Evolutionary conservation across 2,113 vertebrate species (phyloP), one percentile per base, ranked within the genome.

Genomic region (Pachyramphus minor): DNA sequence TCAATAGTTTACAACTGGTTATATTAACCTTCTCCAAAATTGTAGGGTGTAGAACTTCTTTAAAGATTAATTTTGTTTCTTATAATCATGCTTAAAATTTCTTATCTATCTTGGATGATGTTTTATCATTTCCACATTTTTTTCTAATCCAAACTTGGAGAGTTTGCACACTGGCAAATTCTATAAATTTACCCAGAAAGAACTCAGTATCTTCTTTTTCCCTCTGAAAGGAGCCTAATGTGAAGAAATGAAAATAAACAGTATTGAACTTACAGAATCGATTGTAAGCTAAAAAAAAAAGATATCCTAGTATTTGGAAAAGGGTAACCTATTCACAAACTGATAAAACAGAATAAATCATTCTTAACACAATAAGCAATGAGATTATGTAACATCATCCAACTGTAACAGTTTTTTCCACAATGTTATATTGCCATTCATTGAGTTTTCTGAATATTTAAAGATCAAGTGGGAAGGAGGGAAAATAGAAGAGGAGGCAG

Each of bases 121-220:
- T 87, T 94, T 94, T 93, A 66, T 63, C 39, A 72, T 86, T 94
- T 94, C 33, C 72, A 71, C 33, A 20, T 71, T 95, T 96, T 96
- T 95, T 92, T 91, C 82, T 59, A 86, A 41, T 30, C 37, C n/a
- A 55, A 55, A 93, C 49, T 79, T 68, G 45, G 49, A 62, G 42
- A 76, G n/a, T 49, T 28, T n/a, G 2, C 39, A 75, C 20, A 31
- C 16, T 67, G 27, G 44, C 35, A 77, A 86, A 90, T 60, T 86
- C 45, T 74, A 41, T 47, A 55, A 50, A 63, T 83, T 83, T 80
- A 89, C 17, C 18, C 52, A 84, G 42, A 71, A 14, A 93, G 20
- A 92, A 67, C 14, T 84, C 33, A 41, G 19, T 59, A 87, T 67
- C 31, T 11, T 71, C n/a, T 42, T 84, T 76, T 73, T 49, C 13